Percentiles rank a stretch among this genome's conserved stretches.
Evolutionary conservation across 2,888 invertebrate genomes (phyloP).

Genomic region (Ferrisia virgata): DNA sequence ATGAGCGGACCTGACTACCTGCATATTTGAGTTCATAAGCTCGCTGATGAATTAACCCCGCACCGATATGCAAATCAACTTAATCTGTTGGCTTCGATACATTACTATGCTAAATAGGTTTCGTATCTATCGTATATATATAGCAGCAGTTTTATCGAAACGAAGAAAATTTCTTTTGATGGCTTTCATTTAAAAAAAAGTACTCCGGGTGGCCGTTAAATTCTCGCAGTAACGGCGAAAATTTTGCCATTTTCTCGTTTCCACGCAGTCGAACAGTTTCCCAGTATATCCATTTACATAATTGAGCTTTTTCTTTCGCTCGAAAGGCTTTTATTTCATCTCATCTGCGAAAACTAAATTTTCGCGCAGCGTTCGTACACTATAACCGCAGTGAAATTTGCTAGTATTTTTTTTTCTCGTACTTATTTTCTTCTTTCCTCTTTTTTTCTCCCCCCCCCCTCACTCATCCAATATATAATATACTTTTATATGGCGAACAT

Average conservation of each 20-base stretch:
- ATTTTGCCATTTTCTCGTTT: slow-evolving; percentile 1
- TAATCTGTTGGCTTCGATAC: not conserved
- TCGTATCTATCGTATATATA: too few species aligned
- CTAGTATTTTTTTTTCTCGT: not conserved
- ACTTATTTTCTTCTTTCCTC: too few species aligned
- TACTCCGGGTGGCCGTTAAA: not conserved
- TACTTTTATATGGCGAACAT: not conserved
- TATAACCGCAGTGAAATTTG: not conserved
- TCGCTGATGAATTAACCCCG: not conserved
- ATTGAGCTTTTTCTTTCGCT: slow-evolving; percentile 14
- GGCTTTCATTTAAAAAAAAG: not conserved
- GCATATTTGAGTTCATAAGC: too few species aligned
- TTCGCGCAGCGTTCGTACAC: not conserved
- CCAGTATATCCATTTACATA: not conserved
- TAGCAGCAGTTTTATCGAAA: not conserved
- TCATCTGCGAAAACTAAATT: not conserved
- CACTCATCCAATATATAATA: not conserved
- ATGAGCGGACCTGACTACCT: too few species aligned
- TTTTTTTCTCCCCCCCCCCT: too few species aligned
- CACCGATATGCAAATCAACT: not conserved
- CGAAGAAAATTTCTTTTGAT: slow-evolving; percentile 7
- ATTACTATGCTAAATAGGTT: not conserved
- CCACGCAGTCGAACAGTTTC: not conserved
- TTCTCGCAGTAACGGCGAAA: not conserved
- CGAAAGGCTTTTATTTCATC: not conserved